Conservation (phyloP, 2,797 vertebrate species). For the Stomatorhinus walkeri region DNA sequence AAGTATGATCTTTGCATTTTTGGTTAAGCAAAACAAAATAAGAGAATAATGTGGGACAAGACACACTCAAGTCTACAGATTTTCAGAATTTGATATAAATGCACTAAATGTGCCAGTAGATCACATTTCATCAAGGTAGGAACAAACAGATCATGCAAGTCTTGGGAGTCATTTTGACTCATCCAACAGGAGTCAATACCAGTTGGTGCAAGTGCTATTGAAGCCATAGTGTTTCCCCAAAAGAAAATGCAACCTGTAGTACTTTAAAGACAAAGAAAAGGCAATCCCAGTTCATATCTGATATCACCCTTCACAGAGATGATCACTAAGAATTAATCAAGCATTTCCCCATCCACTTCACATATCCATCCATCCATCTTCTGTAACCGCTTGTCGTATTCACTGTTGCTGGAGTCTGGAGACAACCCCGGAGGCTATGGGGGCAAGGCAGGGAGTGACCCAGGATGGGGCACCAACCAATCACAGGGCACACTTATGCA, state of each 20-base stretch:
- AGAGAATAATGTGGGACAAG: background rate
- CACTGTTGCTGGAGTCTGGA: background rate
- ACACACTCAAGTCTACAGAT: background rate
- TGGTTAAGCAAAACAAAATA: background rate
- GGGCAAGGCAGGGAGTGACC: background rate
- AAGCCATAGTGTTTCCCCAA: background rate
- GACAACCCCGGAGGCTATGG: background rate
- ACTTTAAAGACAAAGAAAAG: background rate
- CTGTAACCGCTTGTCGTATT: background rate
- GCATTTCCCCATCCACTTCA: background rate
- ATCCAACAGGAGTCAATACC: background rate
- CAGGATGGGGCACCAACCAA: background rate
- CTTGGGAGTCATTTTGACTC: background rate
- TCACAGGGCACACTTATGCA: background rate
- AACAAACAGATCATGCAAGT: background rate
- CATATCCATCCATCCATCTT: background rate
- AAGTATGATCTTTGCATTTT: background rate
- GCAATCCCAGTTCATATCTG: background rate
- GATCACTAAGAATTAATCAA: background rate
- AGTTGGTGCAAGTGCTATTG: background rate
- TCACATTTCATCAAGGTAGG: background rate
- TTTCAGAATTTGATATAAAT: background rate
- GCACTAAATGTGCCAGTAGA: background rate
- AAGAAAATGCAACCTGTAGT: background rate
- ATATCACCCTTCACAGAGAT: background rate